Evolutionary conservation across 1,140 invertebrate genomes (phyloP).

Genomic region (Lasaia peninsularis): DNA sequence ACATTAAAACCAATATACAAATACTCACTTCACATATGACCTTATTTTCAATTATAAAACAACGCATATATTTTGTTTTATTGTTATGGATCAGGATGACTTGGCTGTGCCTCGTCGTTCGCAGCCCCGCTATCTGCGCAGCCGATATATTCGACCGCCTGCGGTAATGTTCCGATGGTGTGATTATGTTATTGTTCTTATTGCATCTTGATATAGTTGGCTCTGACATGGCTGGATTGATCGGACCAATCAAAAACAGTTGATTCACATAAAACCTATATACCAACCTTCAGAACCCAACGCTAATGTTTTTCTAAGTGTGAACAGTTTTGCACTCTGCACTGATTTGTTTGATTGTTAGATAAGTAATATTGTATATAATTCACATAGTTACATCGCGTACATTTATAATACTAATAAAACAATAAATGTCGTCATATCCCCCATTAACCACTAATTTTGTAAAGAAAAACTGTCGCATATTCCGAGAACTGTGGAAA

Average conservation of each 20-base stretch:
- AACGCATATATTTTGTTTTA: background rate
- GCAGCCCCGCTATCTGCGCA: constrained; percentile 56
- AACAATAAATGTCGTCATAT: constrained; percentile 15
- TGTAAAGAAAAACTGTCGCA: constrained; percentile 10
- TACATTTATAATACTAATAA: constrained; percentile 17
- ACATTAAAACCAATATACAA: too few relatives aligned
- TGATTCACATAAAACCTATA: background rate
- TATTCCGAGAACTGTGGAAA: constrained; percentile 5
- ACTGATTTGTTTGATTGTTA: constrained; percentile 11
- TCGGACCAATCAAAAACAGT: background rate
- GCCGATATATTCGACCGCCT: constrained; percentile 68
- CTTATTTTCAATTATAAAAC: background rate
- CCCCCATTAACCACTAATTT: constrained; percentile 24
- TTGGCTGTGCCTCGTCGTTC: constrained; percentile 33
- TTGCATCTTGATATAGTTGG: constrained; percentile 12
- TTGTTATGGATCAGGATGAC: constrained; percentile 40
- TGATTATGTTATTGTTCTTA: constrained; percentile 38
- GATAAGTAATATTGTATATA: constrained; percentile 23
- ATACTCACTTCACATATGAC: background rate
- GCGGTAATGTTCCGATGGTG: constrained; percentile 73
- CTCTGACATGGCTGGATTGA: constrained; percentile 5
- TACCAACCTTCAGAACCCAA: background rate
- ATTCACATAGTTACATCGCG: constrained; percentile 19
- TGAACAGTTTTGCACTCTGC: constrained; percentile 9
- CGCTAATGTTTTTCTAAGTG: background rate